phyloP scores from a whole-genome alignment of 2,113 vertebrate species.

The Ahaetulla prasina region DNA sequence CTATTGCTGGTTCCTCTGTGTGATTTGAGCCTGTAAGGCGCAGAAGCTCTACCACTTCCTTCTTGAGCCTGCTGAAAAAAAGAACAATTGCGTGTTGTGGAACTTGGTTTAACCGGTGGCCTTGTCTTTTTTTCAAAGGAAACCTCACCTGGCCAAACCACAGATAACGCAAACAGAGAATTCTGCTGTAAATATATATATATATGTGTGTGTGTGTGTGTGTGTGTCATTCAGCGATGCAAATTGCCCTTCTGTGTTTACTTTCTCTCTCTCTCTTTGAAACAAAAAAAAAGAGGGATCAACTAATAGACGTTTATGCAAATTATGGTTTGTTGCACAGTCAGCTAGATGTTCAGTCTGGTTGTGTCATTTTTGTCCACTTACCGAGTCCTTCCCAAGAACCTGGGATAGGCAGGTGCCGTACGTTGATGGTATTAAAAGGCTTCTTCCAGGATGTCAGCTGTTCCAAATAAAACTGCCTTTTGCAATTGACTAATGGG shows the following conservation, averaged over 20 bases:
- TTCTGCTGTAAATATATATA: no score
- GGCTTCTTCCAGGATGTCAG: neutral
- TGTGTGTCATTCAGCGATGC: constrained; percentile 74
- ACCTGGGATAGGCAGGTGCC: neutral
- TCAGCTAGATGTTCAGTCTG: neutral
- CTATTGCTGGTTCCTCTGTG: neutral
- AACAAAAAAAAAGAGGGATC: constrained; percentile 61
- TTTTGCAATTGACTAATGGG: neutral
- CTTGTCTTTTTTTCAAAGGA: constrained; percentile 40
- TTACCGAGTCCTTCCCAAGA: neutral
- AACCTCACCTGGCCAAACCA: constrained; percentile 60
- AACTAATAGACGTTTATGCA: constrained; percentile 81
- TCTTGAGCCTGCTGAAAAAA: neutral
- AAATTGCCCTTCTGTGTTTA: constrained; percentile 69
- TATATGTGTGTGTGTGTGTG: no score
- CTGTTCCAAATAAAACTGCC: neutral
- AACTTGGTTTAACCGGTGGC: constrained; percentile 22
- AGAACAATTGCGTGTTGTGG: constrained; percentile 11
- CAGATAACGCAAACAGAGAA: constrained; percentile 41
- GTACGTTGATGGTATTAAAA: neutral
- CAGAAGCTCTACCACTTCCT: neutral
- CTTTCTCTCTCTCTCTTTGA: constrained; percentile 18
- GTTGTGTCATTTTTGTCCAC: neutral
- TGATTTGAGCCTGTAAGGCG: neutral
- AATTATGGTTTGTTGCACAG: constrained; percentile 60